phyloP scores from a whole-genome alignment of 2,797 vertebrate genomes.

The Aselliscus stoliczkanus region DNA sequence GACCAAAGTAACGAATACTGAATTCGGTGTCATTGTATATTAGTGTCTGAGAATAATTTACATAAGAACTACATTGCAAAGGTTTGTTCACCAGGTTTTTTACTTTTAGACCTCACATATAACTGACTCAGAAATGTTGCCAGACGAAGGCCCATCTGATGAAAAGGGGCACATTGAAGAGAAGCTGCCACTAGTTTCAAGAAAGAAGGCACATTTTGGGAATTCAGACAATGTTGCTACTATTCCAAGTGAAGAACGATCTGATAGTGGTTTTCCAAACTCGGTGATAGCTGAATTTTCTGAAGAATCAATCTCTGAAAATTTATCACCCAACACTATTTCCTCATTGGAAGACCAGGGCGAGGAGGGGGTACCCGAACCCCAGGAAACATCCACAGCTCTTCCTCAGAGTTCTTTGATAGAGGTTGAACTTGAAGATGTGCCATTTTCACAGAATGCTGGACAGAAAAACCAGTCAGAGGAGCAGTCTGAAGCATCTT shows the following conservation, averaged over 20 bases:
- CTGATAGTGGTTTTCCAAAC: slow-evolving; percentile 76
- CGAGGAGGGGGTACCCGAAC: slow-evolving; percentile 74
- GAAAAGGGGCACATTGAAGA: slow-evolving; percentile 71
- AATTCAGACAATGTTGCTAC: slow-evolving; percentile 50
- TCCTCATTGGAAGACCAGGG: slow-evolving; percentile 78
- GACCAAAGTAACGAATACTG: neutral
- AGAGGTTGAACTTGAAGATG: slow-evolving; percentile 82
- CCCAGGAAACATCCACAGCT: slow-evolving; percentile 67
- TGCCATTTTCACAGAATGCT: slow-evolving; percentile 78
- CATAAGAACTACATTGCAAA: neutral
- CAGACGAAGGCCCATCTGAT: slow-evolving; percentile 59
- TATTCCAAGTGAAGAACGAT: slow-evolving; percentile 69
- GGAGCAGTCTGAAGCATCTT: slow-evolving; percentile 78
- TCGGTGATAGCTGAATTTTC: slow-evolving; percentile 61
- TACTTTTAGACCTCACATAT: slow-evolving; percentile 69
- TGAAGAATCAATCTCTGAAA: slow-evolving; percentile 78
- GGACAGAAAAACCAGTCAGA: slow-evolving; percentile 80
- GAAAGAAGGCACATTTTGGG: slow-evolving; percentile 59
- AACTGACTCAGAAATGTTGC: slow-evolving; percentile 70
- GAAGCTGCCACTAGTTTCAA: slow-evolving; percentile 61
- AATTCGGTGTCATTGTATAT: neutral
- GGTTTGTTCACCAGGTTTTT: slow-evolving; percentile 34
- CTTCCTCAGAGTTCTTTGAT: slow-evolving; percentile 79
- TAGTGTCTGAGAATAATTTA: neutral
- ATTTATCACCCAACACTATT: slow-evolving; percentile 66